Conservation (phyloP, 2,797 vertebrate genomes). For the Danio jaintianensis region DNA sequence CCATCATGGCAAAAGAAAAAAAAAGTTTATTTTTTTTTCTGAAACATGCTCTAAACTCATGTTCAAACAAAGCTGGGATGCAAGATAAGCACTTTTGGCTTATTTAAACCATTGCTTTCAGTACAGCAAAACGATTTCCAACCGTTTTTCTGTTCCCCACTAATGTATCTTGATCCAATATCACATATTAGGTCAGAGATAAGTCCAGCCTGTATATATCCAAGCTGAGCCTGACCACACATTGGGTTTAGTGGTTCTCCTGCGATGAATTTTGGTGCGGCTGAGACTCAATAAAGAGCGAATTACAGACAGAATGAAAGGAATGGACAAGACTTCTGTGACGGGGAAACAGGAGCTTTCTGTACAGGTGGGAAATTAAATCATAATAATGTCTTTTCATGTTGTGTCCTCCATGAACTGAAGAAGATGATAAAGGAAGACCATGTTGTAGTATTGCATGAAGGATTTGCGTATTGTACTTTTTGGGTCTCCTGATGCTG, state of each 20-base stretch:
- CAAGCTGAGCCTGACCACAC: not conserved
- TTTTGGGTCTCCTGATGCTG: slow-evolving; percentile 21
- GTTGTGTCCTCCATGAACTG: slow-evolving; percentile 14
- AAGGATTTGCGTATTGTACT: slow-evolving; percentile 12
- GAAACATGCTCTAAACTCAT: not conserved
- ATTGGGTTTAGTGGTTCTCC: not conserved
- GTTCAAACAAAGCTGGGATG: not conserved
- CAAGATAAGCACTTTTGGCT: not conserved
- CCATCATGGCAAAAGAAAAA: no score
- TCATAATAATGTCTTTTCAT: slow-evolving; percentile 32
- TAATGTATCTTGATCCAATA: not conserved
- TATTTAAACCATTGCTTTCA: not conserved
- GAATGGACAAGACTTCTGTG: not conserved
- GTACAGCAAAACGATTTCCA: not conserved
- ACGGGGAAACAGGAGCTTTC: slow-evolving; percentile 12
- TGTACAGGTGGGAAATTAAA: slow-evolving; percentile 30
- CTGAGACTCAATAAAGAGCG: not conserved
- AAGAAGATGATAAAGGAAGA: slow-evolving; percentile 24
- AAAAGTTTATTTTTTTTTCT: no score
- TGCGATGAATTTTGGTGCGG: not conserved
- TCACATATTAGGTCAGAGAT: not conserved
- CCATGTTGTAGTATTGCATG: not conserved
- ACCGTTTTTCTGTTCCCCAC: not conserved
- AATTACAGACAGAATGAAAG: slow-evolving; percentile 14
- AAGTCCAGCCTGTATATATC: not conserved